These are phyloP conservation scores for Pseudomugil gertrudae DNA, from an alignment of 2,797 vertebrate genomes.

Conservation along the genomic window DNA sequence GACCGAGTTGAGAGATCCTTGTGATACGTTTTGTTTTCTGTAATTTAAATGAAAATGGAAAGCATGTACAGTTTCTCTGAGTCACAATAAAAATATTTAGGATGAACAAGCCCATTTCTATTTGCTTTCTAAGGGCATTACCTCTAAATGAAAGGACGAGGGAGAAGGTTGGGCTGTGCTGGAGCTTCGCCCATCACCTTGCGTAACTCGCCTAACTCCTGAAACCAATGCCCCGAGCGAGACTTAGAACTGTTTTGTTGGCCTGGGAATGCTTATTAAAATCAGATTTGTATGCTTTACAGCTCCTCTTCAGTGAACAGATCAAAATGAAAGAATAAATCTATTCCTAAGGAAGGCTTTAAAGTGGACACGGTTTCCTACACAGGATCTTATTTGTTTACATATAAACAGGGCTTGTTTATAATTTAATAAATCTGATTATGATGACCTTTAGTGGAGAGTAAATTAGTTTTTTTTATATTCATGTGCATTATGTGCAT, in stretches of 20 bases:
- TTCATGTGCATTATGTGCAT: conserved; percentile 30
- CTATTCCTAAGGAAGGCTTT: conserved; percentile 6
- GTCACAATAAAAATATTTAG: conserved; percentile 13
- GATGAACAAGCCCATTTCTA: conserved; percentile 12
- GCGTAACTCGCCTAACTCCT: conserved; percentile 35
- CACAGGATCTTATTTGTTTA: conserved; percentile 49
- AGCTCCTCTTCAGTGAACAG: conserved; percentile 11
- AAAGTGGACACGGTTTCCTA: conserved; percentile 41
- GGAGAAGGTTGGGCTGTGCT: conserved; percentile 23
- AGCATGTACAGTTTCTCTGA: conserved; percentile 17
- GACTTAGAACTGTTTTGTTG: conserved; percentile 49
- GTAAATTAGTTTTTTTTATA: conserved; percentile 45
- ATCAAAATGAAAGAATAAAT: background rate
- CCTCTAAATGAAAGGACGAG: conserved; percentile 11
- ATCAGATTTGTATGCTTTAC: conserved; percentile 11
- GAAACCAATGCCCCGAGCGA: conserved; percentile 46
- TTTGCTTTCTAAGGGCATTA: conserved; percentile 21
- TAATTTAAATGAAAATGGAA: conserved; percentile 45
- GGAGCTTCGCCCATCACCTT: conserved; percentile 37
- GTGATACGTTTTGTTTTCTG: conserved; percentile 18
- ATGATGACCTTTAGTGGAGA: conserved; percentile 23
- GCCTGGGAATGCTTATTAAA: conserved; percentile 35
- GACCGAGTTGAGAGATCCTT: background rate
- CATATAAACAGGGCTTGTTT: conserved; percentile 36
- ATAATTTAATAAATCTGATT: conserved; percentile 41